Evolutionary conservation across 1,140 invertebrate genomes (phyloP).

Genomic region (Danaus melanippus): DNA sequence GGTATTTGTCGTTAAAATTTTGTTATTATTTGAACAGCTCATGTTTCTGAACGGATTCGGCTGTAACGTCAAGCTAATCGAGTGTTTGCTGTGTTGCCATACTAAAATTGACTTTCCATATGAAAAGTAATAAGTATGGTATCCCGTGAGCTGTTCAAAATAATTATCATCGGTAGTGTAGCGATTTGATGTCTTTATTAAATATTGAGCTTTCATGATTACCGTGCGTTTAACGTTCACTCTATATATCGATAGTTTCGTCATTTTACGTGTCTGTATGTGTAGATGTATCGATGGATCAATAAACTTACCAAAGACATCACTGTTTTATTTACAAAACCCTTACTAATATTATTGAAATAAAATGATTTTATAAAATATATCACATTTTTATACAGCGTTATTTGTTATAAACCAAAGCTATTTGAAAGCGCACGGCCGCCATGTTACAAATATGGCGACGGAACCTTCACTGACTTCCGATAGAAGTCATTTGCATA

Average conservation of each 20-base stretch:
- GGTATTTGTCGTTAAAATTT: constrained; percentile 7
- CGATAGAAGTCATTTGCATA: constrained; percentile 43
- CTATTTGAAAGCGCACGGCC: constrained; percentile 22
- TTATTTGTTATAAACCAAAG: constrained; percentile 13
- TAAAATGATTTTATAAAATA: no score
- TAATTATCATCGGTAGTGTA: no score
- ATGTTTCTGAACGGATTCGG: no score
- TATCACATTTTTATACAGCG: no score
- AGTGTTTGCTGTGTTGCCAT: no score
- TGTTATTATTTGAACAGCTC: constrained; percentile 15
- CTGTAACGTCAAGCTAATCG: no score
- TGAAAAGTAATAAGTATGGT: no score
- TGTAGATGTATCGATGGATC: constrained; percentile 33
- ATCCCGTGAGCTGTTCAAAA: no score
- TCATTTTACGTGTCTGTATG: constrained; percentile 36
- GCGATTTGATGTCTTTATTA: no score
- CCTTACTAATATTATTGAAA: no score
- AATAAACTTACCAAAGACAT: constrained; percentile 58
- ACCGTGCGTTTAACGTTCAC: constrained; percentile 22
- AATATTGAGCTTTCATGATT: constrained; percentile 3
- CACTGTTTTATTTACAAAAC: constrained; percentile 27
- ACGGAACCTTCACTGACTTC: constrained; percentile 34
- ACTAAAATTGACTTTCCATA: no score
- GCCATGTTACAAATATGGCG: constrained; percentile 27
- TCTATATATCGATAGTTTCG: constrained; percentile 45